Evolutionary conservation across 2,797 vertebrate species (phyloP), one percentile per base, ranked within the genome.

Genomic region (Brachyrhaphis roseni): DNA sequence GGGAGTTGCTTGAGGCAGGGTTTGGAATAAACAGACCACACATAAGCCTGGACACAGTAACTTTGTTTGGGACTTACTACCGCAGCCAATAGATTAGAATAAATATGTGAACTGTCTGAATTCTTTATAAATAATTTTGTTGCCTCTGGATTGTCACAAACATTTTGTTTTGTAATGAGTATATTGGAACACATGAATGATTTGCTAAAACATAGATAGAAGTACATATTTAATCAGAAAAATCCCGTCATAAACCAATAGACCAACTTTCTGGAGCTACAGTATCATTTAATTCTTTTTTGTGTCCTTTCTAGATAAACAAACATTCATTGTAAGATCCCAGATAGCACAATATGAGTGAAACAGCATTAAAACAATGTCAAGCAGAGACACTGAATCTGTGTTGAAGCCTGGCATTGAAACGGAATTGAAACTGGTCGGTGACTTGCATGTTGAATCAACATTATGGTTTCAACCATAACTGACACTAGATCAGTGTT

Each of bases 21-120:
- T 76, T 73, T 74, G 74, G 74, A 75, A 72, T 78, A 71, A 86
- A 80, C 79, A 81, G 78, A 84, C 88, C 86, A 75, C 72, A 75
- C 64, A 53, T 18, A 79, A 84, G 76, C 76, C 76, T 23, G 75
- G 79, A 57, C 76, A 47, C 64, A 43, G 59, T 51, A 77, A 74
- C 70, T 75, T 71, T 78, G 71, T 79, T 36, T 66, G 4, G 20
- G 74, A 47, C 51, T 86, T 77, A 45, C 75, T 34, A 66, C 62
- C 72, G 82, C n/a, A 82, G 76, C 80, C 49, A 4, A 39, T 4
- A 71, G 57, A 74, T 66, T 18, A 77, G 36, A 76, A 26, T 51
- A 34, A 47, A 55, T 6, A 47, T 77, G 39, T 68, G 72, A 70
- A 76, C 55, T 72, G 41, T 8, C 1, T 49, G 12, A 72, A 76